Evolutionary conservation across 1,140 invertebrate species (phyloP).

Genomic region (Conus ventricosus): DNA sequence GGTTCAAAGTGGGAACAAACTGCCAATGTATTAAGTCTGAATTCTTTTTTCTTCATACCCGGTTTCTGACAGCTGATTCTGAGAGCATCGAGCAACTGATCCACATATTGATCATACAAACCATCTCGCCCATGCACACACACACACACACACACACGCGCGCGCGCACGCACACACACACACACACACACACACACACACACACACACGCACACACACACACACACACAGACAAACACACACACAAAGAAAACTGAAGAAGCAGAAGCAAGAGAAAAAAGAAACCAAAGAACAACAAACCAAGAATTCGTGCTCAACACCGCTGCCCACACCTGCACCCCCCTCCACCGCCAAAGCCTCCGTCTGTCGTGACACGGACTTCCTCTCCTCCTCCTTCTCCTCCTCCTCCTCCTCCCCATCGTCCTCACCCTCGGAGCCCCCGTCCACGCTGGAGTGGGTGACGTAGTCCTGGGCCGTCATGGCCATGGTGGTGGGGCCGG

Average conservation of each 20-base stretch:
- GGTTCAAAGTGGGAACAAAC: no score
- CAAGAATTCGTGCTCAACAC: conserved; percentile 45
- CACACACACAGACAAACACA: not conserved
- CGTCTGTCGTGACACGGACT: not conserved
- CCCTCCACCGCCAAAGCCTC: conserved; percentile 41
- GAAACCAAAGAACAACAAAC: conserved; percentile 38
- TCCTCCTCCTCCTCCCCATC: conserved; percentile 43
- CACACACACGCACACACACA: not conserved
- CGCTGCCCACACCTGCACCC: conserved; percentile 46
- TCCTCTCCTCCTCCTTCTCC: conserved; percentile 42
- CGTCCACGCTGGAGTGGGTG: conserved; percentile 40
- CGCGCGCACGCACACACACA: no score
- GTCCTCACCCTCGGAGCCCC: conserved; percentile 42
- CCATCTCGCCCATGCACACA: no score
- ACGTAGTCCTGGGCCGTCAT: conserved; percentile 5
- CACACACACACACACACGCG: no score
- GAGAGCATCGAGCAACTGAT: no score
- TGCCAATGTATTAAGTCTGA: no score
- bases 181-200: no score
- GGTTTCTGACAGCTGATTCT: no score
- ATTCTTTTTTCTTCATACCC: no score
- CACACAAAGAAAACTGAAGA: not conserved
- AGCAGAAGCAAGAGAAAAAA: not conserved
- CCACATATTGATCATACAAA: no score
- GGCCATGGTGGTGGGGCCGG: conserved; percentile 10